Evolutionary conservation across 2,113 vertebrate species (phyloP), one percentile per base, ranked within the genome.

Genomic region (Crotophaga sulcirostris): DNA sequence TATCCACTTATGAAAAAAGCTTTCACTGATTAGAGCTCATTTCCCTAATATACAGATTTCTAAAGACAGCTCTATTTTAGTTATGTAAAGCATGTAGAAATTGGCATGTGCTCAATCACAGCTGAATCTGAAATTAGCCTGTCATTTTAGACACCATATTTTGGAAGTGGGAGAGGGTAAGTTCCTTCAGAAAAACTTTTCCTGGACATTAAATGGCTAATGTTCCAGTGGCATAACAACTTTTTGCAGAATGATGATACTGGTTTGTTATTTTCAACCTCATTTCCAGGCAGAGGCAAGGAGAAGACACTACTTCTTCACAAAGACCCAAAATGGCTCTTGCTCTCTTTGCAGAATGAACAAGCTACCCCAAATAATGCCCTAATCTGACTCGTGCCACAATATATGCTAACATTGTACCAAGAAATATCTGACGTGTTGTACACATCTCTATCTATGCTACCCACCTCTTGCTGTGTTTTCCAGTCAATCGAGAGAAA

Each of bases 41-140:
- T 98, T 98, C 96, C 95, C 93, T 98, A 97, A 98, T 97, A 97
- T 82, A 94, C 95, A 95, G 94, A 93, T 94, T 97, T 97, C 96
- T 98, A 95, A 96, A 98, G 97, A 98, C 97, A 98, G 97, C 90
- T 98, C 98, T 98, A 98, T 98, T 98, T 98, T 97, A 97, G 98
- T 97, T 98, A 97, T 97, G 97, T 97, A 97, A 98, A 98, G 95
- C 90, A 98, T 97, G 97, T 97, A 97, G 97, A 97, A 98, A 95
- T 69, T 97, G 97, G 91, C 97, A 98, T 97, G 96, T 94, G 93
- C 96, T 98, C 97, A 97, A 98, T 98, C 98, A 98, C 97, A 98
- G 93, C 87, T 96, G 97, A 98, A 97, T 98, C 91, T 96, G 93
- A 98, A 98, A 98, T 98, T 96, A 98, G 95, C 92, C 95, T 98